These are phyloP conservation scores for Leptoteleia sp. DNA, from an alignment of 1,140 invertebrate species.

Conservation along the genomic window DNA sequence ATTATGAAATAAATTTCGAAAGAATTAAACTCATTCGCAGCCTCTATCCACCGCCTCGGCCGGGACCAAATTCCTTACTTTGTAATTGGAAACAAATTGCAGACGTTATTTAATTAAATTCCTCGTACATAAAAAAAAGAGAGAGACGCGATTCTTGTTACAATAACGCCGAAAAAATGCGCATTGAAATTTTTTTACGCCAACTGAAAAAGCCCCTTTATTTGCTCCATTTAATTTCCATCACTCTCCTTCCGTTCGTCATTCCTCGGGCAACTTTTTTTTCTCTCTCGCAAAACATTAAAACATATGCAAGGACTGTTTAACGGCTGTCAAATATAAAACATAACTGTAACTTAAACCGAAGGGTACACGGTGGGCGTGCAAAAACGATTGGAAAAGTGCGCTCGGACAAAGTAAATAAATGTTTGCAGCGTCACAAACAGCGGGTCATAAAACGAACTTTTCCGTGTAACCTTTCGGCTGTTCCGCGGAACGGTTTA, in stretches of 20 bases:
- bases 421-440: neutral
- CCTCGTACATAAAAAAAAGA: conserved; percentile 10
- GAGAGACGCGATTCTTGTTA: conserved; percentile 15
- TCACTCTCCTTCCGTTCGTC: neutral
- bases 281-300: neutral
- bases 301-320: no score
- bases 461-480: neutral
- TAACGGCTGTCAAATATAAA: neutral
- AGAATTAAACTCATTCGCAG: no score
- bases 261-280: neutral
- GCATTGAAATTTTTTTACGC: conserved; percentile 12
- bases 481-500: conserved; percentile 20
- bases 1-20: no score
- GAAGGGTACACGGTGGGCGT: neutral
- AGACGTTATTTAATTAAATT: conserved; percentile 37
- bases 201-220: neutral
- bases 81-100: conserved; percentile 28
- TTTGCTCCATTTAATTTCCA: conserved; percentile 9
- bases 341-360: neutral
- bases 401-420: conserved; percentile 6
- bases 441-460: neutral
- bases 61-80: conserved; percentile 8
- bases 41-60: no score
- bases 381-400: neutral
- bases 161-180: conserved; percentile 16